A percentile compares a stretch with the other conserved stretches of the same genome.
phyloP scores from a whole-genome alignment of 2,888 invertebrate genomes.

The Cyclophora albipunctata region DNA sequence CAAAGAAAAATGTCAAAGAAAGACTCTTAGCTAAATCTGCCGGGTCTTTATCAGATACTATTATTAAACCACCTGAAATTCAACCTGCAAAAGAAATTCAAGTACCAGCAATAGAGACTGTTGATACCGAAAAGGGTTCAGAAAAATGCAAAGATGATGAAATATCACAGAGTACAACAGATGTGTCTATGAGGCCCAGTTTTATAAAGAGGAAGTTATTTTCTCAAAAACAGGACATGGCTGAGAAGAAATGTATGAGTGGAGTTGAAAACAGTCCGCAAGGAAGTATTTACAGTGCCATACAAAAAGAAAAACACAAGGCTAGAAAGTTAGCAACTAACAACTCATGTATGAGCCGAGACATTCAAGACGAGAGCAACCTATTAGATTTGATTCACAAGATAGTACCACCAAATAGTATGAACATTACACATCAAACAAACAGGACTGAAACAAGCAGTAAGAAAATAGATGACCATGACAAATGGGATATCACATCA shows the following conservation, averaged over 20 bases:
- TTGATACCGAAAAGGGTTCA: conserved; percentile 9
- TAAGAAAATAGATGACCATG: conserved; percentile 23
- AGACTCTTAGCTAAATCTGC: conserved; percentile 34
- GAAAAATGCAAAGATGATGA: conserved; percentile 2
- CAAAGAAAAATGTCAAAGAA: conserved; percentile 34
- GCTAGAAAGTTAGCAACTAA: conserved; percentile 50
- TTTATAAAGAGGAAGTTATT: conserved; percentile 64
- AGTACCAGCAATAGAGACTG: conserved; percentile 14
- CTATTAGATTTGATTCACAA: conserved; percentile 58
- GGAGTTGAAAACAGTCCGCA: conserved; percentile 41
- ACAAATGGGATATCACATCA: conserved; percentile 51
- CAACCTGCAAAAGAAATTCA: conserved; percentile 3
- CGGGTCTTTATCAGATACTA: conserved; percentile 19
- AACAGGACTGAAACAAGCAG: conserved; percentile 30
- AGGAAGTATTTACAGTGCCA: conserved; percentile 31
- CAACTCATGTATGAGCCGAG: conserved; percentile 52
- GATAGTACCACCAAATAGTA: conserved; percentile 52
- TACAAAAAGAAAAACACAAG: conserved; percentile 51
- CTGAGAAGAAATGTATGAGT: conserved; percentile 41
- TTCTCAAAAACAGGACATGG: conserved; percentile 55
- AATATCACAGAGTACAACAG: conserved; percentile 22
- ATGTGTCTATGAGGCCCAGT: conserved; percentile 53
- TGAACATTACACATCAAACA: conserved; percentile 42
- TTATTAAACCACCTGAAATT: conserved; percentile 5
- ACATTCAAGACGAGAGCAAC: conserved; percentile 46